These are phyloP conservation scores for Eptesicus fuscus DNA, from an alignment of 2,113 vertebrate species.

Conservation along the genomic window DNA sequence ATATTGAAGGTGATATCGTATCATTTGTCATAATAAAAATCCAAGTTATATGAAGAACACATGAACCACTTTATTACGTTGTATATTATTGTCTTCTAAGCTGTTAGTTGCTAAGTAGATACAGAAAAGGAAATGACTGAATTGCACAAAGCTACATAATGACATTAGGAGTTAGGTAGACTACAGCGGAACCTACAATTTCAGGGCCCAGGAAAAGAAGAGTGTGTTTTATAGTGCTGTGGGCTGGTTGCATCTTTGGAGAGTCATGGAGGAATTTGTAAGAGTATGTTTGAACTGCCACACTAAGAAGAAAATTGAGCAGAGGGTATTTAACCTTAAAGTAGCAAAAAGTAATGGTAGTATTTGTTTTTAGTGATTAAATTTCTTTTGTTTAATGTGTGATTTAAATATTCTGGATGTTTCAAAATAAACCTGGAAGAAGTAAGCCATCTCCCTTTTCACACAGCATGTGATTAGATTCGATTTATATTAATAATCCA, in stretches of 20 bases:
- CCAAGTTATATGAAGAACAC: not conserved
- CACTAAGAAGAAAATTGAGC: not conserved
- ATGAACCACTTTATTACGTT: not conserved
- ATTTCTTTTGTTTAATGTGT: not conserved
- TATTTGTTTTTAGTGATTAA: not conserved
- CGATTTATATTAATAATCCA: not conserved
- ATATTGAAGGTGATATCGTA: not conserved
- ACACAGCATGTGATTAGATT: not conserved
- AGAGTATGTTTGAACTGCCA: not conserved
- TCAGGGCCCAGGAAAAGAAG: not conserved
- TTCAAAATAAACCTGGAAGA: conserved; percentile 23
- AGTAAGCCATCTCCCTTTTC: not conserved
- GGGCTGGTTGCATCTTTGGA: not conserved
- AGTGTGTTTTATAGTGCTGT: not conserved
- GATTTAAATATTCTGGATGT: not conserved
- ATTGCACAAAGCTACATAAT: not conserved
- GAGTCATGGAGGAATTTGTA: not conserved
- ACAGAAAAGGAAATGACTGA: not conserved
- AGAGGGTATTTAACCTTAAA: not conserved
- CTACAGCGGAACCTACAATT: not conserved
- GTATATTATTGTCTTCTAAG: not conserved
- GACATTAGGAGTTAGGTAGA: not conserved
- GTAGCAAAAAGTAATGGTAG: not conserved
- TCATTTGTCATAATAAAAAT: not conserved
- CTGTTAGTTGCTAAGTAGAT: not conserved